phyloP scores from a whole-genome alignment of 1,140 invertebrate genomes.

The Centruroides sculpturatus region DNA sequence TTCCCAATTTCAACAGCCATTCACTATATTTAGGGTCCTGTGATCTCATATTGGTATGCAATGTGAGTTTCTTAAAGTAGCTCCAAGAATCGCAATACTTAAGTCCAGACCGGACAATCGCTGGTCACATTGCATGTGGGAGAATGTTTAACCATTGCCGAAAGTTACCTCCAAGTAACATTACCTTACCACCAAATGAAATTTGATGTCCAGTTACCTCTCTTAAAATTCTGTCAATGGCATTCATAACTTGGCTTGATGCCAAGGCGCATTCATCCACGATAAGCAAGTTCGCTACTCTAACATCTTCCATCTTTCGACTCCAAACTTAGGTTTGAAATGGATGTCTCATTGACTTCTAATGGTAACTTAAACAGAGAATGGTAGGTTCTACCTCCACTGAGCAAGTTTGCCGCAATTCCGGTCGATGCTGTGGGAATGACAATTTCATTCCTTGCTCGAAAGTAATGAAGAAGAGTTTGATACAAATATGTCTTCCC shows the following conservation, averaged over 20 bases:
- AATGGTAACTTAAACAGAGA: constrained; percentile 3
- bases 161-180: neutral
- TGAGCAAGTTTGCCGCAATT: too few relatives aligned
- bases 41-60: neutral
- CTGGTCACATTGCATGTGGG: neutral
- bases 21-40: neutral
- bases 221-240: neutral
- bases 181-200: neutral
- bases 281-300: neutral
- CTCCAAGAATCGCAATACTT: neutral
- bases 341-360: neutral
- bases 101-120: neutral
- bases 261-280: neutral
- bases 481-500: too few relatives aligned
- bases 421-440: too few relatives aligned
- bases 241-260: neutral
- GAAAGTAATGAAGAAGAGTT: too few relatives aligned
- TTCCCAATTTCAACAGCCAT: neutral
- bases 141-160: neutral
- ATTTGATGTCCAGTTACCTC: neutral
- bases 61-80: neutral
- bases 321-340: neutral
- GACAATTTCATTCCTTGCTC: too few relatives aligned
- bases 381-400: neutral
- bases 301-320: neutral